Evolutionary conservation across 2,113 vertebrate species (phyloP).

Genomic region (Tor tambroides): DNA sequence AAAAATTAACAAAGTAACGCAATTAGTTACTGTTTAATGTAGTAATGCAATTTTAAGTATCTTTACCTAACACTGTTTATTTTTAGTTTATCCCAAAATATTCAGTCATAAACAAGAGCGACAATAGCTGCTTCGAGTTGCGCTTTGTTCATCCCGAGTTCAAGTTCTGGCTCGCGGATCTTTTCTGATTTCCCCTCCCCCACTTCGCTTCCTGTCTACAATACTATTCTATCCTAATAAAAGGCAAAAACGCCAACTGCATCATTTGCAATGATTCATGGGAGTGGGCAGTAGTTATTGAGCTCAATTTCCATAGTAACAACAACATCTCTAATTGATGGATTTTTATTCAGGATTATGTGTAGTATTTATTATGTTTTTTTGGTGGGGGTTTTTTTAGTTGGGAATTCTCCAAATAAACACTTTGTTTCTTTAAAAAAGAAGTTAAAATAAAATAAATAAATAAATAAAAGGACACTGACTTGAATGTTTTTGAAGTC

Average conservation of each 20-base stretch:
- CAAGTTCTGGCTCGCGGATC: too few species aligned
- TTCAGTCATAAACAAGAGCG: neutral
- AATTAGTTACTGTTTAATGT: too few species aligned
- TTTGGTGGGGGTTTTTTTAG: neutral
- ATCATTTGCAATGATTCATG: neutral
- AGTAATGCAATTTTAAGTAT: too few species aligned
- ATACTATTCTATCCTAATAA: too few species aligned
- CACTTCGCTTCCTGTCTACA: too few species aligned
- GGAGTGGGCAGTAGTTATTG: neutral
- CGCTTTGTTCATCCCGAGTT: too few species aligned
- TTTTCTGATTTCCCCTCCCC: too few species aligned
- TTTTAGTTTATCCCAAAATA: neutral
- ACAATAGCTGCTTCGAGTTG: too few species aligned
- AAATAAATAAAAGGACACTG: neutral
- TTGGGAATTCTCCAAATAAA: neutral
- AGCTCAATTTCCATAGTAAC: neutral
- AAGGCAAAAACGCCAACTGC: too few species aligned
- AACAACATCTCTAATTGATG: neutral
- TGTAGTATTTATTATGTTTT: neutral
- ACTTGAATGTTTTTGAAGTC: neutral
- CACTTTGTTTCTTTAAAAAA: neutral
- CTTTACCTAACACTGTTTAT: too few species aligned
- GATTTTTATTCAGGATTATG: neutral
- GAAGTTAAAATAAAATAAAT: too few species aligned
- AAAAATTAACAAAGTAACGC: too few species aligned